These are phyloP conservation scores for Dorcus hopei DNA, from an alignment of 2,888 invertebrate species.

Conservation along the genomic window DNA sequence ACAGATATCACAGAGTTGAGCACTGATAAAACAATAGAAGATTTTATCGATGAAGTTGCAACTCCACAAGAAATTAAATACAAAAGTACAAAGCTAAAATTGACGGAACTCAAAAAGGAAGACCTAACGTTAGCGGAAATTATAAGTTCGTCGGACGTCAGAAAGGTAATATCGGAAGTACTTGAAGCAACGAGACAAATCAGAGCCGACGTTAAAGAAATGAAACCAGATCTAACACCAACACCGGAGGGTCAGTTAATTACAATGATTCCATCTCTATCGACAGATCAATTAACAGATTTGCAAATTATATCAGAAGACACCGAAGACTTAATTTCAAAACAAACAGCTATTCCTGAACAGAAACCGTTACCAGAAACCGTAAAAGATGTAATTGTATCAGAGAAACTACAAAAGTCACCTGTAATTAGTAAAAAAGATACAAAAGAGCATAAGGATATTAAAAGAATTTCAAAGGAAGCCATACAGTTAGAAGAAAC, in stretches of 20 bases:
- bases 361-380: too few relatives aligned
- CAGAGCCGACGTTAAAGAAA: conserved; percentile 50
- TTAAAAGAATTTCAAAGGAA: not conserved
- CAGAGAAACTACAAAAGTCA: not conserved
- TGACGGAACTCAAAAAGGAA: conserved; percentile 8
- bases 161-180: conserved; percentile 50
- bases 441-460: not conserved
- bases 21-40: conserved; percentile 11
- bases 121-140: conserved; percentile 9
- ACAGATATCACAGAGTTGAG: conserved; percentile 17
- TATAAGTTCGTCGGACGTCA: conserved; percentile 35
- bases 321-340: conserved; percentile 1
- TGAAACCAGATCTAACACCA: conserved; percentile 54
- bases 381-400: not conserved
- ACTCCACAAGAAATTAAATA: conserved; percentile 19
- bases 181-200: conserved; percentile 52
- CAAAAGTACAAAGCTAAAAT: conserved; percentile 18
- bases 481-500: conserved; percentile 12
- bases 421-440: not conserved
- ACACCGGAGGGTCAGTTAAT: conserved; percentile 50
- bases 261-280: conserved; percentile 36
- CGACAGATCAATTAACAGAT: conserved; percentile 31
- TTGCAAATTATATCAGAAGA: conserved; percentile 31
- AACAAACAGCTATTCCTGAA: not conserved
- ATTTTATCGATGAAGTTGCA: conserved; percentile 8